Conservation (phyloP, 2,888 invertebrate species). For the Gastracanthus pulcherrimus region DNA sequence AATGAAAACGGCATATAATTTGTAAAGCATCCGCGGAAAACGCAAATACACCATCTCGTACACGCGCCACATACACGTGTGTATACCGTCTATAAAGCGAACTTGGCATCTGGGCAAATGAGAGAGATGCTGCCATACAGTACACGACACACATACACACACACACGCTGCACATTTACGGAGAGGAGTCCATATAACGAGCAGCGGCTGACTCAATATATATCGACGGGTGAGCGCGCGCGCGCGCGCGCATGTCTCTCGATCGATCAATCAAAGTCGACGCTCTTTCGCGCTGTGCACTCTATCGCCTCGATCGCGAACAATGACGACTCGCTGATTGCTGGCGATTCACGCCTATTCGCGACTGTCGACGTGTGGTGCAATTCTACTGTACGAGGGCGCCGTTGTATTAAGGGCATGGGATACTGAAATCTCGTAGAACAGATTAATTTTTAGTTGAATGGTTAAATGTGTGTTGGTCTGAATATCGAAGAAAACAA, state of each 20-base stretch:
- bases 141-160: no score
- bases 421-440: no score
- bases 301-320: constrained; percentile 26
- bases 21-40: constrained; percentile 19
- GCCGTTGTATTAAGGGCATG: not conserved
- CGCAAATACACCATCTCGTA: no score
- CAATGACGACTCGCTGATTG: constrained; percentile 23
- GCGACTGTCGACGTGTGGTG: not conserved
- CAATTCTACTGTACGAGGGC: not conserved
- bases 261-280: constrained; percentile 42
- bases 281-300: no score
- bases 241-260: not conserved
- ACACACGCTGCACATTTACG: no score
- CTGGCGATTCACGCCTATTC: constrained; percentile 11
- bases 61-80: not conserved
- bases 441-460: no score
- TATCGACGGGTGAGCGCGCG: not conserved
- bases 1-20: constrained; percentile 35
- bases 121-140: not conserved
- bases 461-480: no score
- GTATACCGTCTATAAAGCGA: not conserved
- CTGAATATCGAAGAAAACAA: no score
- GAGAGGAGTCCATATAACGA: not conserved
- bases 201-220: not conserved
- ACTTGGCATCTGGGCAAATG: constrained; percentile 9